These are phyloP conservation scores for Peromyscus leucopus DNA, from an alignment of 2,113 vertebrate species.

Conservation along the genomic window DNA sequence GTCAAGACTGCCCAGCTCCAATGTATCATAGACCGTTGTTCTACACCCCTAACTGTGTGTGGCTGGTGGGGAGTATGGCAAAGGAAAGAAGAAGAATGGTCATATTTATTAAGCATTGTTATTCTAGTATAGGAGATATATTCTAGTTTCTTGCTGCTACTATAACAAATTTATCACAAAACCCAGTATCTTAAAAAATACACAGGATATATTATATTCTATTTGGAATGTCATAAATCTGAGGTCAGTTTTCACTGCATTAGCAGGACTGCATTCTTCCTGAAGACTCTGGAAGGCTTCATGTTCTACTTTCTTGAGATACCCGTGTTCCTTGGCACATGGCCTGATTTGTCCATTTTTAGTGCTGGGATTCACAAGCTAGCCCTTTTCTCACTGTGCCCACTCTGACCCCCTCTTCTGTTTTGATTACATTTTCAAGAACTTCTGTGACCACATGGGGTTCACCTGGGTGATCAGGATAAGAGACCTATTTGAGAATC, in stretches of 20 bases:
- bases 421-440: background rate
- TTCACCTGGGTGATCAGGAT: background rate
- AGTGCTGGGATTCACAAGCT: background rate
- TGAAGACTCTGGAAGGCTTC: background rate
- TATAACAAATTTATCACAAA: background rate
- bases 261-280: background rate
- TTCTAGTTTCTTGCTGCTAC: background rate
- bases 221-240: background rate
- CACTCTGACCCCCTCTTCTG: background rate
- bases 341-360: background rate
- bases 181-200: background rate
- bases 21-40: background rate
- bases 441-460: background rate
- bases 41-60: background rate
- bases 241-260: background rate
- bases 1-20: background rate
- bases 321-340: background rate
- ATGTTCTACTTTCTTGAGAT: background rate
- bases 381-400: background rate
- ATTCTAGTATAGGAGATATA: background rate
- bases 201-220: background rate
- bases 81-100: background rate
- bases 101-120: background rate
- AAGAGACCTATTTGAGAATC: background rate
- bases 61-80: rapidly evolving